Evolutionary conservation across 2,888 invertebrate species (phyloP).

Genomic region (Tuta absoluta): DNA sequence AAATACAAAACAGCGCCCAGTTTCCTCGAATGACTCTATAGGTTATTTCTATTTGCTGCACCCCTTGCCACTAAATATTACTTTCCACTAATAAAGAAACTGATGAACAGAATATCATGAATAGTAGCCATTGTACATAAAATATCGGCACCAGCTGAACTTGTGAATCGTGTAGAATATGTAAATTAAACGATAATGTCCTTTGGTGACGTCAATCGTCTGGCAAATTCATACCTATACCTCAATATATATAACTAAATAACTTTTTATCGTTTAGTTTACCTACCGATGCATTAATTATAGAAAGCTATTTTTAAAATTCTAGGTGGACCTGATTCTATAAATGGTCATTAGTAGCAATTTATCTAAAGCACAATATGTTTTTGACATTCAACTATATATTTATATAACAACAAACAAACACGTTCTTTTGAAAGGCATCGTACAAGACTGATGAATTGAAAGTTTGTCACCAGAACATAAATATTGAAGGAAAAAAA

Average conservation of each 20-base stretch:
- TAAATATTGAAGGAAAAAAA: not conserved
- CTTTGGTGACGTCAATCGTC: constrained; percentile 1
- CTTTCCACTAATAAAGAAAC: no score
- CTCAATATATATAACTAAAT: no score
- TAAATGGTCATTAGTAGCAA: no score
- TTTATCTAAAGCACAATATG: no score
- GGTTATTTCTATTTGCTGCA: no score
- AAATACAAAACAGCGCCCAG: no score
- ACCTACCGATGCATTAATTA: not conserved
- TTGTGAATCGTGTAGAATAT: not conserved
- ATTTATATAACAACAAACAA: no score
- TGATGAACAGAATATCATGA: not conserved
- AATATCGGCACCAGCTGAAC: not conserved
- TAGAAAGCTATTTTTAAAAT: not conserved
- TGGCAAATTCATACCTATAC: not conserved
- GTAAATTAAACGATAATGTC: constrained; percentile 7
- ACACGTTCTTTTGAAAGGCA: no score
- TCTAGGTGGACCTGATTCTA: not conserved
- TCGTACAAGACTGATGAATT: no score
- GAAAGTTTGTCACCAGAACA: not conserved
- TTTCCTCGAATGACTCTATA: no score
- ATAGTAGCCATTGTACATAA: not conserved
- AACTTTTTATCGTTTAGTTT: not conserved
- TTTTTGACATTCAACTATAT: no score
- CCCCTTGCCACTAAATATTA: no score